These are phyloP conservation scores for Spodoptera litura DNA, from an alignment of 1,140 invertebrate species.

Conservation along the genomic window DNA sequence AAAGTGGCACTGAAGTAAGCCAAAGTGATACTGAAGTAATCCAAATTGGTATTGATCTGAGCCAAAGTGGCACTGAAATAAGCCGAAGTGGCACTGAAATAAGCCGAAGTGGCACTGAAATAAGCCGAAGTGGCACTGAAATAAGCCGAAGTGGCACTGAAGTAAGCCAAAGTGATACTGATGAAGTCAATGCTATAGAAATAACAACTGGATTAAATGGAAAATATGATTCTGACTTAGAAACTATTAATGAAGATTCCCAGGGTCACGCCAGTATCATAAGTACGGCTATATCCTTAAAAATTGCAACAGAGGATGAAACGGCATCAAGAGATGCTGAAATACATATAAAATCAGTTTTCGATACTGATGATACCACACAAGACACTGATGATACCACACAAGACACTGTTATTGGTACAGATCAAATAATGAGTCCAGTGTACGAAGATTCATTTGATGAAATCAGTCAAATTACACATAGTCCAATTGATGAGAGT, in stretches of 20 bases:
- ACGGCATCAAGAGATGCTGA: not conserved
- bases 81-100: too few relatives aligned
- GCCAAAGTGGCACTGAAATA: too few relatives aligned
- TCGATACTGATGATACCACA: not conserved
- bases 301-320: not conserved
- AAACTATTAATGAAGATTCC: not conserved
- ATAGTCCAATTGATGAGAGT: not conserved
- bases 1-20: not conserved
- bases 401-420: not conserved
- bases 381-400: not conserved
- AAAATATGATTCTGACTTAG: not conserved
- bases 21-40: too few relatives aligned
- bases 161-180: not conserved
- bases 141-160: not conserved
- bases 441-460: conserved; percentile 16
- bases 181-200: not conserved
- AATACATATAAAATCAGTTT: not conserved
- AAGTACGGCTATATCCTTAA: not conserved
- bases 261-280: not conserved
- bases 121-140: too few relatives aligned
- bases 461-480: not conserved
- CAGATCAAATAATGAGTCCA: conserved; percentile 2
- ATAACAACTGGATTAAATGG: conserved; percentile 2
- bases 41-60: too few relatives aligned
- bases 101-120: too few relatives aligned